Conservation (phyloP, 2,797 vertebrate species). For the Hoplostethus atlanticus region DNA sequence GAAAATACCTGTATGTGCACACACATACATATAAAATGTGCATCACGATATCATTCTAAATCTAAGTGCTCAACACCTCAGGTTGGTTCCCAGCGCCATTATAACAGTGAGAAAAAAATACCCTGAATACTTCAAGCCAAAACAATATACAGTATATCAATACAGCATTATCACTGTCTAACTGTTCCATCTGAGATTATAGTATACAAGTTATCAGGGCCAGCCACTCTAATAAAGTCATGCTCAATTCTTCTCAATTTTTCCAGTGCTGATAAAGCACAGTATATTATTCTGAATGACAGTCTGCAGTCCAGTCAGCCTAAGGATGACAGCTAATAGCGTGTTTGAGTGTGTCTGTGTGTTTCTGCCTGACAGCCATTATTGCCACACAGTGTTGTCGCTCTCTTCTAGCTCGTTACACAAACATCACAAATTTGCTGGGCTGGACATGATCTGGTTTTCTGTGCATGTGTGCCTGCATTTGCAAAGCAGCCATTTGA, state of each 20-base stretch:
- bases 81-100: background rate
- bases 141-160: background rate
- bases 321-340: background rate
- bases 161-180: background rate
- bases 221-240: background rate
- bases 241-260: background rate
- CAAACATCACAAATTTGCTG: background rate
- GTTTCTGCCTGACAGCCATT: no score
- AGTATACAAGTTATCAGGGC: background rate
- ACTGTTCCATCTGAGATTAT: background rate
- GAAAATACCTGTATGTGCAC: background rate
- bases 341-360: background rate
- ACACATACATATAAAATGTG: background rate
- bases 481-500: background rate
- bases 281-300: background rate
- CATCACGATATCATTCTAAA: background rate
- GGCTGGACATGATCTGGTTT: conserved; percentile 4
- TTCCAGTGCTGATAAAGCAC: background rate
- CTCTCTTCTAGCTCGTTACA: conserved; percentile 2
- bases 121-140: background rate
- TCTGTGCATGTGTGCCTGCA: background rate
- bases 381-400: background rate
- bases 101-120: background rate
- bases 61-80: background rate
- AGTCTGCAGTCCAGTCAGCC: background rate